Conservation (phyloP, 2,888 invertebrate genomes). For the Amitus sp. region DNA sequence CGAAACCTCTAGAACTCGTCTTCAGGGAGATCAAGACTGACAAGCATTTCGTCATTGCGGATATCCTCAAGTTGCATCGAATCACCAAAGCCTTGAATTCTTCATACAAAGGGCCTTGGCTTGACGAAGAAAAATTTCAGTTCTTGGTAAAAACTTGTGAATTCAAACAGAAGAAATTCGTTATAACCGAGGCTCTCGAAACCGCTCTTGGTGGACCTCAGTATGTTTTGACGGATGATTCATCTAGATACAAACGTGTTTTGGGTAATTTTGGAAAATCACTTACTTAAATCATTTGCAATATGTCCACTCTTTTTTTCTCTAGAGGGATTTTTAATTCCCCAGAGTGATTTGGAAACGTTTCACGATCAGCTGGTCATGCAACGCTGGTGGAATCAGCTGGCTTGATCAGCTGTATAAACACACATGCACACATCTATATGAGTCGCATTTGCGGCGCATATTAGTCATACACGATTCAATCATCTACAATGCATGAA, state of each 20-base stretch:
- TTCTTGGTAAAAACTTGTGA: not conserved
- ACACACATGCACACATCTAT: no score
- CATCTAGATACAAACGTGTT: conserved; percentile 64
- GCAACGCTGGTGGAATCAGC: no score
- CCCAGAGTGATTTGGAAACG: no score
- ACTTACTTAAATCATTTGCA: no score
- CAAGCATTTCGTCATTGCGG: conserved; percentile 7
- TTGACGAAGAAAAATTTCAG: conserved; percentile 64
- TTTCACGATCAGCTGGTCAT: no score
- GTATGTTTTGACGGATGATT: conserved; percentile 69
- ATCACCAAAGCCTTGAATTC: conserved; percentile 68
- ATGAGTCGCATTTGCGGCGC: no score
- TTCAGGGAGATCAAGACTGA: conserved; percentile 61
- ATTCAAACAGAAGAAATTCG: not conserved
- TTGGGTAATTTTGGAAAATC: no score
- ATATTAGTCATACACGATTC: no score
- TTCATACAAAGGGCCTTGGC: conserved; percentile 63
- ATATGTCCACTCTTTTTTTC: no score
- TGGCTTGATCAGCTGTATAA: no score
- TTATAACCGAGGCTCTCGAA: conserved; percentile 57
- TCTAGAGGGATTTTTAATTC: no score
- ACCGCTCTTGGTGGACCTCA: conserved; percentile 70
- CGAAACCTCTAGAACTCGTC: conserved; percentile 67
- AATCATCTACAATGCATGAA: no score
- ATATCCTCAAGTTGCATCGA: conserved; percentile 69